A percentile compares a stretch with the other conserved stretches of the same genome.
Conservation (phyloP, 1,140 invertebrate species). For the Aleiodes sp. region DNA sequence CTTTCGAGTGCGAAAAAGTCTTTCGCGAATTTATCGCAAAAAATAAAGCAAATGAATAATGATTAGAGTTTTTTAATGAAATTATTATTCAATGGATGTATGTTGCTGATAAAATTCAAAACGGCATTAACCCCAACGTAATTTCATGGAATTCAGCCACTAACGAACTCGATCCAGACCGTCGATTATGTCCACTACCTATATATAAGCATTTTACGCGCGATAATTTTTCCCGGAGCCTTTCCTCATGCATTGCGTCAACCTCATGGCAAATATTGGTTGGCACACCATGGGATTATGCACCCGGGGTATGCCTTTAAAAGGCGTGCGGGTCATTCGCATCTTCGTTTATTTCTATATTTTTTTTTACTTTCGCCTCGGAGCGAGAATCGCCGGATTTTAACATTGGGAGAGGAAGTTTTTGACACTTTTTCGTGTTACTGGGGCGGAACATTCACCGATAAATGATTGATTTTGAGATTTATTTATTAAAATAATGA, state of each 20-base stretch:
- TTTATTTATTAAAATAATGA: too few species aligned
- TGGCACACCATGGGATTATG: not conserved
- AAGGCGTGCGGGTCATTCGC: not conserved
- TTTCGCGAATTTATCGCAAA: too few species aligned
- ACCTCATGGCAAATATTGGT: constrained; percentile 26
- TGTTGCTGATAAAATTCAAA: constrained; percentile 3
- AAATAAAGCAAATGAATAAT: not conserved
- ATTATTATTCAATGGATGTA: not conserved
- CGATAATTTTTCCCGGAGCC: not conserved
- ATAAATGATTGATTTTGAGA: too few species aligned
- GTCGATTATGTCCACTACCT: not conserved
- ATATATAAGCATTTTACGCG: not conserved
- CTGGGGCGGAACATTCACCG: not conserved
- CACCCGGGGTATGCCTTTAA: constrained; percentile 12
- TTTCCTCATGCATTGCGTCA: constrained; percentile 10
- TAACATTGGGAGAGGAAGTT: not conserved
- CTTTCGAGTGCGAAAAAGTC: too few species aligned
- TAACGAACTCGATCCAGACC: constrained; percentile 4
- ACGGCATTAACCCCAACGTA: constrained; percentile 5
- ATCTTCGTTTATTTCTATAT: constrained; percentile 21
- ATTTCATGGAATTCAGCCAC: not conserved
- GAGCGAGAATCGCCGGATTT: not conserved
- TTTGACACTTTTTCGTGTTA: not conserved
- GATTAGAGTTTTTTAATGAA: not conserved
- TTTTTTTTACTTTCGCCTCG: constrained; percentile 8